A percentile compares a stretch with the other conserved stretches of the same genome.
Evolutionary conservation across 2,888 invertebrate species (phyloP).

Genomic region (Plutella xylostella): DNA sequence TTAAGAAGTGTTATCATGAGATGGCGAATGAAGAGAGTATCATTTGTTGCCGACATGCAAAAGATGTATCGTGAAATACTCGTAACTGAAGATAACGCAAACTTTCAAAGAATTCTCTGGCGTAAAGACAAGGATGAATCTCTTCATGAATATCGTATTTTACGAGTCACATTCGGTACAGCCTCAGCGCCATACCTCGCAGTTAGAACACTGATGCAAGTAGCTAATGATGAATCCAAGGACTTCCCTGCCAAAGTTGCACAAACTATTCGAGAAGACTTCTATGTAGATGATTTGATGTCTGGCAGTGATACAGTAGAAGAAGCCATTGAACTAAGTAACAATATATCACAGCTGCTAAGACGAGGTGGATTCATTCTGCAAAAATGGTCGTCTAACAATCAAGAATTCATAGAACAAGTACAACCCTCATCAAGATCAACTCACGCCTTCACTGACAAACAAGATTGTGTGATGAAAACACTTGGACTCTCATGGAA

Average conservation of each 20-base stretch:
- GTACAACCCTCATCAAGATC: slow-evolving; percentile 5
- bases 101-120: neutral
- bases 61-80: no score
- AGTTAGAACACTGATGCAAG: neutral
- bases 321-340: neutral
- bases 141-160: slow-evolving; percentile 7
- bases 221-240: slow-evolving; percentile 10
- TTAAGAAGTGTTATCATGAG: no score
- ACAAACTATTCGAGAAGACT: slow-evolving; percentile 11
- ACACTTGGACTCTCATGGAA: slow-evolving; percentile 1
- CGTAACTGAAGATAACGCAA: no score
- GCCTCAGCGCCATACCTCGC: neutral
- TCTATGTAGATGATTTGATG: no score
- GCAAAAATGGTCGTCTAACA: slow-evolving; percentile 20
- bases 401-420: slow-evolving; percentile 11
- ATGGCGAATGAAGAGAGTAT: no score
- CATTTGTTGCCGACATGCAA: no score
- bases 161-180: no score
- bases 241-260: slow-evolving; percentile 12
- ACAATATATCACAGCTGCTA: neutral
- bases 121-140: neutral
- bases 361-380: no score
- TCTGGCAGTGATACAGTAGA: slow-evolving; percentile 10
- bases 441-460: no score
- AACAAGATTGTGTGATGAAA: neutral